These are phyloP conservation scores for Anagyrus pseudococci DNA, from an alignment of 2,888 invertebrate species.

Conservation along the genomic window DNA sequence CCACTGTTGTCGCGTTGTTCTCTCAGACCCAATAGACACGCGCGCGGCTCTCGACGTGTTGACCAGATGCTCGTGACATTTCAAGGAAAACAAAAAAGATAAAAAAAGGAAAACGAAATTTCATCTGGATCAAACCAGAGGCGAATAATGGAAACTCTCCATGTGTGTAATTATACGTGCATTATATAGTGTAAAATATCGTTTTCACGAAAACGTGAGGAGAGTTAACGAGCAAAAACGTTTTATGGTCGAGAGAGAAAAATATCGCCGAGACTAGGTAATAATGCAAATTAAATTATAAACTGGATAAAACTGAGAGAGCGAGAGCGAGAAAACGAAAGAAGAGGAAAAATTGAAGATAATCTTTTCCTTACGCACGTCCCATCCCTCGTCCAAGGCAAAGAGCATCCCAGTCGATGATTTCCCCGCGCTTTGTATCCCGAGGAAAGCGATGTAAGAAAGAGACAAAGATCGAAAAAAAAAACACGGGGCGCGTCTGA, in stretches of 20 bases:
- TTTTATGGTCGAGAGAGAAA: constrained; percentile 51
- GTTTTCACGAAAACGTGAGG: constrained; percentile 46
- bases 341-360: constrained; percentile 31
- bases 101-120: constrained; percentile 47
- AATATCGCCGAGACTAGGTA: constrained; percentile 54
- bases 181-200: constrained; percentile 57
- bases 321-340: constrained; percentile 38
- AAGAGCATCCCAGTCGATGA: neutral
- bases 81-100: constrained; percentile 40
- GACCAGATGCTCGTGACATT: constrained; percentile 45
- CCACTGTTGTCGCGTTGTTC: constrained; percentile 58
- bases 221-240: constrained; percentile 46
- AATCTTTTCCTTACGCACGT: constrained; percentile 14
- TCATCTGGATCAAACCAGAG: constrained; percentile 52
- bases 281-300: constrained; percentile 40
- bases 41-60: constrained; percentile 43
- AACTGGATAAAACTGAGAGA: constrained; percentile 33
- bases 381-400: neutral
- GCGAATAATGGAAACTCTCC: constrained; percentile 38
- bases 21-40: constrained; percentile 44
- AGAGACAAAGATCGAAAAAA: constrained; percentile 48
- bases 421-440: constrained; percentile 25
- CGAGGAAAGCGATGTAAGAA: constrained; percentile 29
- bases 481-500: constrained; percentile 51
- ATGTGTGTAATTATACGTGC: constrained; percentile 53